Evolutionary conservation across 2,888 invertebrate species (phyloP).

Genomic region (Dryocosmus kuriphilus): DNA sequence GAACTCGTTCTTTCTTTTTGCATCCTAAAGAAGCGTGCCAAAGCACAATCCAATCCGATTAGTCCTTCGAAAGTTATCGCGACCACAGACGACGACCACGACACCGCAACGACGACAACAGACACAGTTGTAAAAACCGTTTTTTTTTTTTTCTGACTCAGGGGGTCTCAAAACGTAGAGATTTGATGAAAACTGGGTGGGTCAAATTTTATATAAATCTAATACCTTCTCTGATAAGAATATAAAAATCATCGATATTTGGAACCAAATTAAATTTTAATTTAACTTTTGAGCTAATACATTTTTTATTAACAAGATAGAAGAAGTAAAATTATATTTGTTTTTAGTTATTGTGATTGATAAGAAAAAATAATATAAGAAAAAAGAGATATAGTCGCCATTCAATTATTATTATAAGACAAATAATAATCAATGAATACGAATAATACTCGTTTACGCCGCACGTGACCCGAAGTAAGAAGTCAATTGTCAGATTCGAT

Average conservation of each 20-base stretch:
- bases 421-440: slow-evolving; percentile 30
- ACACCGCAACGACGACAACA: too few species aligned
- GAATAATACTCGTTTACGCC: slow-evolving; percentile 26
- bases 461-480: slow-evolving; percentile 18
- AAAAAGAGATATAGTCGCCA: not conserved
- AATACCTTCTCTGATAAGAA: not conserved
- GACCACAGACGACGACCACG: too few species aligned
- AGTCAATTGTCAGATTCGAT: slow-evolving; percentile 15
- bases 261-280: not conserved
- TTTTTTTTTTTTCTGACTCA: too few species aligned
- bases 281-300: not conserved
- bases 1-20: too few species aligned
- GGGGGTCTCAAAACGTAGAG: too few species aligned
- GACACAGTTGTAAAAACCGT: too few species aligned
- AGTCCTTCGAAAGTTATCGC: too few species aligned
- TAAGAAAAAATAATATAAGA: not conserved
- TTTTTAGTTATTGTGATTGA: not conserved
- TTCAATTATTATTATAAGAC: slow-evolving; percentile 25
- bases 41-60: too few species aligned
- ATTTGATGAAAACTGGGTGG: too few species aligned
- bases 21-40: too few species aligned
- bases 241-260: not conserved
- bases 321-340: not conserved
- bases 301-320: not conserved
- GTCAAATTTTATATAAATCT: too few species aligned